These are phyloP conservation scores for honey bee (Apis mellifera) DNA, from an alignment of 1,140 invertebrate genomes.

Conservation along the genomic window DNA sequence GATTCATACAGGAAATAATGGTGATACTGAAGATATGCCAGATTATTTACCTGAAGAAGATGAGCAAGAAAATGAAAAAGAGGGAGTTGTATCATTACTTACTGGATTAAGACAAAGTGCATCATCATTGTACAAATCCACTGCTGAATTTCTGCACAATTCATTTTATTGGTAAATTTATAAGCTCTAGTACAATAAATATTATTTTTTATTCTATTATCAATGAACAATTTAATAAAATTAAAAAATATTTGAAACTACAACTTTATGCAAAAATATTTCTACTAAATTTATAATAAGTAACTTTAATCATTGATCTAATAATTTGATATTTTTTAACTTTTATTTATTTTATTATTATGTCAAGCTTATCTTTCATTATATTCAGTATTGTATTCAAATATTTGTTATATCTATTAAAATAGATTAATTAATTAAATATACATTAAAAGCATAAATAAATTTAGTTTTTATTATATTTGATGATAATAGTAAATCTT, in stretches of 20 bases:
- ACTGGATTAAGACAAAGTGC: constrained; percentile 79
- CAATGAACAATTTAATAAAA: not conserved
- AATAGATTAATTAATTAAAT: not conserved
- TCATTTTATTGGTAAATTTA: constrained; percentile 80
- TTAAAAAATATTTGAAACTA: constrained; percentile 1
- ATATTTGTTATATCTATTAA: not conserved
- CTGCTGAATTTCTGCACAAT: constrained; percentile 78
- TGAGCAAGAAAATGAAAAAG: constrained; percentile 75
- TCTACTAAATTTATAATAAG: constrained; percentile 21
- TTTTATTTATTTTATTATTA: constrained; percentile 2
- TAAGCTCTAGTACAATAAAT: constrained; percentile 16
- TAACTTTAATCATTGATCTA: not conserved
- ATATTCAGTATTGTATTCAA: constrained; percentile 16
- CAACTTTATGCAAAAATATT: constrained; percentile 4
- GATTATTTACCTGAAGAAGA: constrained; percentile 80
- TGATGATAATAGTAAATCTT: constrained; percentile 3
- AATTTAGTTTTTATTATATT: constrained; percentile 26
- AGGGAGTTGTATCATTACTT: constrained; percentile 79
- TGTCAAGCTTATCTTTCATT: constrained; percentile 20
- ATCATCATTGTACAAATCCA: constrained; percentile 79
- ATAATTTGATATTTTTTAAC: constrained; percentile 3
- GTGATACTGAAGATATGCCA: constrained; percentile 77
- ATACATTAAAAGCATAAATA: not conserved
- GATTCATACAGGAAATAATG: constrained; percentile 70
- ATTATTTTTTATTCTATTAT: constrained; percentile 42